Conservation (phyloP, 2,113 vertebrate genomes). For the Maccullochella peelii region DNA sequence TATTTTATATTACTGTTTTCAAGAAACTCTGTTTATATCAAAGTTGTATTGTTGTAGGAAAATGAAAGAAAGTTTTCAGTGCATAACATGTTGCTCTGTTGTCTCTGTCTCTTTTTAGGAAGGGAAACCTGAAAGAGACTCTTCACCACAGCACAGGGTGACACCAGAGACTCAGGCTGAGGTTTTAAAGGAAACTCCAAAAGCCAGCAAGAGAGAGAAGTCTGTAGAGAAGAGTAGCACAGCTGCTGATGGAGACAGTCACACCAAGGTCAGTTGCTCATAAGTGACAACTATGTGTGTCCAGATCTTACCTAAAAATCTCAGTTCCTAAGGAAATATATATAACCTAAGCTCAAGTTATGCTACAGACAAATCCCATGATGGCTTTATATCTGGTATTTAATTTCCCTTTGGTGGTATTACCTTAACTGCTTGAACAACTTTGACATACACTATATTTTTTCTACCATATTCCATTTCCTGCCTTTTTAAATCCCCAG, state of each 20-base stretch:
- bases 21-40: not conserved
- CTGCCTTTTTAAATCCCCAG: slow-evolving; percentile 51
- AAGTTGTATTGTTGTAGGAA: not conserved
- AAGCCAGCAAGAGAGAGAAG: slow-evolving; percentile 53
- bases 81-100: not conserved
- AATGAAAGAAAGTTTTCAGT: not conserved
- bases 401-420: not conserved
- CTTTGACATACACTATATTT: not conserved
- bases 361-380: not conserved
- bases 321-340: not conserved
- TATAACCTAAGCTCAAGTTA: not conserved
- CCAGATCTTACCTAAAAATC: not conserved
- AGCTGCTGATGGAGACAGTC: slow-evolving; percentile 43
- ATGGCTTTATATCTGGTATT: not conserved
- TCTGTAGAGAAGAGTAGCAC: slow-evolving; percentile 48
- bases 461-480: not conserved
- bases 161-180: slow-evolving; percentile 29
- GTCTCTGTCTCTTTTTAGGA: slow-evolving; percentile 55
- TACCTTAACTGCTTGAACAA: not conserved
- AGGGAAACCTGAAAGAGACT: slow-evolving; percentile 64
- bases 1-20: not conserved
- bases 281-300: not conserved
- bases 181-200: slow-evolving; percentile 45
- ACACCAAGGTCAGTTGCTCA: slow-evolving; percentile 66
- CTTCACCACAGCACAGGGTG: slow-evolving; percentile 33